These are phyloP conservation scores for Tapera naevia DNA, from an alignment of 2,797 vertebrate species.

Conservation along the genomic window DNA sequence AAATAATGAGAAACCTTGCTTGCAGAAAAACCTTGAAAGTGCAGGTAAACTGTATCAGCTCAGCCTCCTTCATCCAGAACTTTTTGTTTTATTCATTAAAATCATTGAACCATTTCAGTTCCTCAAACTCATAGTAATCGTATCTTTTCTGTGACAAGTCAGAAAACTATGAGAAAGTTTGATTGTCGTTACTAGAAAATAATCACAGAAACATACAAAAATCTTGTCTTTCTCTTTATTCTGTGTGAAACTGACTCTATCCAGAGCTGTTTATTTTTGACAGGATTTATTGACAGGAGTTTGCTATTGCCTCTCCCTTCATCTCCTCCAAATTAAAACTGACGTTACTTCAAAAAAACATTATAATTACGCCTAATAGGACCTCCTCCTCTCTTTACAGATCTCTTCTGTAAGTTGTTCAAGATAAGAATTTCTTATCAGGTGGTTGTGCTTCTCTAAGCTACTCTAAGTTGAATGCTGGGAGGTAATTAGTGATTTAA, in stretches of 20 bases:
- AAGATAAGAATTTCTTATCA: neutral
- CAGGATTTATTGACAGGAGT: neutral
- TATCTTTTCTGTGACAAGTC: neutral
- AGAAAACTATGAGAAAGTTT: neutral
- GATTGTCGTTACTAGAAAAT: neutral
- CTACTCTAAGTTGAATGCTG: neutral
- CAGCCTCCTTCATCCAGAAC: neutral
- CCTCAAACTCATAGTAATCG: neutral
- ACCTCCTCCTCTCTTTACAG: neutral
- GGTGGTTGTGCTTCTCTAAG: neutral
- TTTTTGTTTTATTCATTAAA: slow-evolving; percentile 6
- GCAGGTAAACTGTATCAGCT: neutral
- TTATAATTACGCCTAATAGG: neutral
- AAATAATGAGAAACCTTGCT: neutral
- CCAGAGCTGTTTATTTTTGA: neutral
- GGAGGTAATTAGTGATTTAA: neutral
- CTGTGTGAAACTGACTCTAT: neutral
- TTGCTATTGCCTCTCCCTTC: neutral
- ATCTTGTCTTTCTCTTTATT: neutral
- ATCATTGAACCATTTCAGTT: neutral
- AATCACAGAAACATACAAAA: neutral
- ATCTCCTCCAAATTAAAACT: neutral
- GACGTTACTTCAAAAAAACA: neutral
- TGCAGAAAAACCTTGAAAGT: neutral
- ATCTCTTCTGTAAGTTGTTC: neutral